Base-by-base conservation (phyloP, 1,140 invertebrate species). In the Drosophila dunni region DNA sequence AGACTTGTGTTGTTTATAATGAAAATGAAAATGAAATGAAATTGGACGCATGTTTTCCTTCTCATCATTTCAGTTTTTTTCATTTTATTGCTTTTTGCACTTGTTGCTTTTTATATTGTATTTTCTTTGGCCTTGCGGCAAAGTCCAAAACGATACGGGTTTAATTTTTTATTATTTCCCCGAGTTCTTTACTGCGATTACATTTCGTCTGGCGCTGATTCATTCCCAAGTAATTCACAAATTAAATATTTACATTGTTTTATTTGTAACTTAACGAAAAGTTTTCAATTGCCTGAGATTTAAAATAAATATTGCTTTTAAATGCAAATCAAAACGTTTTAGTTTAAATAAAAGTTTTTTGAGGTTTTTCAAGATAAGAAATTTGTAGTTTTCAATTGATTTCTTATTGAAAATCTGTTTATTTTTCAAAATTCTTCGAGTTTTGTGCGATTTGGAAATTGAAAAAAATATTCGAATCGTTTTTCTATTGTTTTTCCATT, bases 61-160 rank as follows among this genome's bases (percentile, higher is more conserved):
- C 40, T 42, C 10, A 11, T 42, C 24, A 33, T n/a, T 54, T 64
- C 7, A 17, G 8, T 38, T 48, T 24, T 62, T 57, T 29, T 83
- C 83, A 67, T 60, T 50, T 24, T 50, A 78, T 65, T 65, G 81
- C 13, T 56, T 62, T 57, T 29, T 79, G 80, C 71, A 83, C 80
- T 83, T 83, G 76, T 83, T 83, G 80, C 80, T 69, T 68, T 38
- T 29, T 5, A 4, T n/a, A n/a, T n/a, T n/a, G n/a, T n/a, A 29
- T 70, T 60, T 50, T 24, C 54, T 81, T 65, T 65, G 81, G 66
- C 80, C 81, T 83, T 82, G 75, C 62, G 51, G 24, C 51, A 68
- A 50, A 62, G 64, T 66, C 63, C 40, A 17, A 46, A 36, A 33
- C 29, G 44, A 61, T 48, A 65, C 42, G 13, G 24, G 6, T 7